Evolutionary conservation across 2,888 invertebrate species (phyloP), one percentile per base, ranked within the genome.

Genomic region (Plemyria rubiginata): DNA sequence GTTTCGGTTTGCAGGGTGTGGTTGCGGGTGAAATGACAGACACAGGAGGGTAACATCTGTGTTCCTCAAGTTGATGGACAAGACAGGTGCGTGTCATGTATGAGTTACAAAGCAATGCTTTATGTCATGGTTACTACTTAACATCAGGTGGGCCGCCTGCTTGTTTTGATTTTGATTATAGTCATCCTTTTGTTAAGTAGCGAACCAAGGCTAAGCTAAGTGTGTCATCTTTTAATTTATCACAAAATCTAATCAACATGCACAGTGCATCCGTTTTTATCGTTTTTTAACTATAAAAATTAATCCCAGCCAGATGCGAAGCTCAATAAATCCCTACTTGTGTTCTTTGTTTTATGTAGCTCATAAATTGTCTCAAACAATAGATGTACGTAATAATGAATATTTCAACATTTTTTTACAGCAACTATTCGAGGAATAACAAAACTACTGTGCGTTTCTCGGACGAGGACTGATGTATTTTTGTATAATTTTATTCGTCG

Each of bases 361-460:
- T 73, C 55, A 84, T 90, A 88, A 88, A 88, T 87, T 78, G 66
- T 77, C 60, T 58, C 70, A 71, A 80, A 88, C 88, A 87, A 88
- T 85, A 77, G 82, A 71, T 75, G 69, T 74, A 77, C 76, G 85
- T 86, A 84, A 85, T 45, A 15, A 87, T 87, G 85, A 87, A 88
- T 88, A 84, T 85, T 87, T 84, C 82, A 87, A 84, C 74, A 68
- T 66, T 76, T 84, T 84, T 82, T 81, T 71, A 28, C 1, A 16
- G 28, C 8, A 32, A 22, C 9, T 15, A 36, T 29, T 38, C 38
- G n/a, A 11, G 15, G 36, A 66, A 74, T 70, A 73, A 73, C 38
- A 48, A 70, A 63, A 56, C 54, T 45, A 66, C 70, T 71, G 72
- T 76, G 74, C 75, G 79, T 77, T 75, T 80, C 67, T 67, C 11